Evolutionary conservation across 2,888 invertebrate genomes (phyloP).

Genomic region (Deilephila elpenor): DNA sequence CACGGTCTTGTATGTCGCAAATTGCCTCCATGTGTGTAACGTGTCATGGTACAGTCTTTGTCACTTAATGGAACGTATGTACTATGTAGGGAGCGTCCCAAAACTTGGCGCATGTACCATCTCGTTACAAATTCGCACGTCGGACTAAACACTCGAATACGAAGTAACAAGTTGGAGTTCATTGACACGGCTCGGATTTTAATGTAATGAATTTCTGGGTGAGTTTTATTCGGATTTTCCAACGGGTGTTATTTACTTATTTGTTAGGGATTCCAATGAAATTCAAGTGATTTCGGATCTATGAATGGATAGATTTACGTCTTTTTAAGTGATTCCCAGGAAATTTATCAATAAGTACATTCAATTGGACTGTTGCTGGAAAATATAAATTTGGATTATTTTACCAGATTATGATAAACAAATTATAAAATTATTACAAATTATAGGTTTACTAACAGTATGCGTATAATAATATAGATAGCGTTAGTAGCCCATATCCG

Average conservation of each 20-base stretch:
- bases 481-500: no score
- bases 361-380: no score
- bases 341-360: no score
- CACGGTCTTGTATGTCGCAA: constrained; percentile 17
- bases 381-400: no score
- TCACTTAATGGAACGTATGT: constrained; percentile 25
- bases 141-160: neutral
- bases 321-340: no score
- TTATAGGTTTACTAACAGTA: no score
- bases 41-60: constrained; percentile 23
- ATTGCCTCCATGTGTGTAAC: constrained; percentile 25
- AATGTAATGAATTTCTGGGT: neutral
- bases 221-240: neutral
- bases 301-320: no score
- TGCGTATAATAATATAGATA: no score
- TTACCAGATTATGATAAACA: no score
- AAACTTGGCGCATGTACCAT: constrained; percentile 18
- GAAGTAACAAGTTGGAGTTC: constrained; percentile 18
- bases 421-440: no score
- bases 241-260: neutral
- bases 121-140: neutral
- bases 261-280: no score
- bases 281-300: no score
- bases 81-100: constrained; percentile 14
- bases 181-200: constrained; percentile 1